Percentiles rank a stretch among this genome's conserved stretches.
Conservation (phyloP, 2,797 vertebrate species). For the Lepilemur ruficaudatus region DNA sequence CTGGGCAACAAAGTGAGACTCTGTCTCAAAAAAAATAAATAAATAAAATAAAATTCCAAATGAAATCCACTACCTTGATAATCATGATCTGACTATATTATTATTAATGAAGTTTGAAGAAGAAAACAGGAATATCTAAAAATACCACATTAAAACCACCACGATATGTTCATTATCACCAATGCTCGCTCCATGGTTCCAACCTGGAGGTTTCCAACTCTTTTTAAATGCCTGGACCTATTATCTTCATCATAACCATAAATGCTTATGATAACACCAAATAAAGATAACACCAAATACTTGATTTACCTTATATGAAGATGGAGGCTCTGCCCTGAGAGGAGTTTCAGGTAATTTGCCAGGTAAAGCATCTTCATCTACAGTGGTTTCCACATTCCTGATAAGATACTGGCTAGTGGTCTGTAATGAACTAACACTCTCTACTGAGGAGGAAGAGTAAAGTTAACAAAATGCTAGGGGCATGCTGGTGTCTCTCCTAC, state of each 20-base stretch:
- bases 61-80: not conserved
- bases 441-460: slow-evolving; percentile 77
- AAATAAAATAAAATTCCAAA: not conserved
- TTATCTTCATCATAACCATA: not conserved
- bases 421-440: slow-evolving; percentile 88
- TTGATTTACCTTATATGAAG: slow-evolving; percentile 92
- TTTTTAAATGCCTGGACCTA: not conserved
- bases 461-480: not conserved
- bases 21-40: too few relatives aligned
- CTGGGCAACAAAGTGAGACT: too few relatives aligned
- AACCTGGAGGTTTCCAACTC: not conserved
- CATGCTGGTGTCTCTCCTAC: not conserved
- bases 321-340: slow-evolving; percentile 88
- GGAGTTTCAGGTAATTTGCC: slow-evolving; percentile 96
- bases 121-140: not conserved
- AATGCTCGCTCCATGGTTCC: not conserved
- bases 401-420: slow-evolving; percentile 94
- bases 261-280: not conserved
- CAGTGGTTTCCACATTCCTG: slow-evolving; percentile 91
- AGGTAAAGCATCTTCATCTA: slow-evolving; percentile 92
- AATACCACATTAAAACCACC: not conserved
- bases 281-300: not conserved
- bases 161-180: not conserved
- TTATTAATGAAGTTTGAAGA: not conserved
- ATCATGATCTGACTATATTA: not conserved